Base-by-base conservation (phyloP, 2,113 vertebrate genomes). In the Phainopepla nitens region DNA sequence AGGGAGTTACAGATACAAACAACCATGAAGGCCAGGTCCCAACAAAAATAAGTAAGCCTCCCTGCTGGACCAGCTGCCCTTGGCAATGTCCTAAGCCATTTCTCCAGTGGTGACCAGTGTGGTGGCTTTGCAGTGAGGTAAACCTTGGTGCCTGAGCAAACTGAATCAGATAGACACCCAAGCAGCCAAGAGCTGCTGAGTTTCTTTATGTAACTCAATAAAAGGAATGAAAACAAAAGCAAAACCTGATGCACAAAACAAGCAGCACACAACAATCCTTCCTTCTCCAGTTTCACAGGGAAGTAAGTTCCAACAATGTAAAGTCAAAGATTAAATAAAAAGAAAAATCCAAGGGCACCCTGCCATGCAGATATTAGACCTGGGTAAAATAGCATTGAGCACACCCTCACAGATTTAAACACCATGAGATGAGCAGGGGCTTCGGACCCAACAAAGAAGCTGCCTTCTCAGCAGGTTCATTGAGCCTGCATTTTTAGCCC, bases 281-380 rank as follows among this genome's bases (percentile, higher is more conserved):
- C 39, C 75, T 87, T 91, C 94, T 96, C 62, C 0, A 0, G 50
- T 94, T 94, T 94, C 95, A 93, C 9, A 33, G 69, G 53, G 58
- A 90, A 94, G 70, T 87, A 93, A 94, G 95, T 95, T 86, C 64
- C 85, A 95, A 54, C 89, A 84, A 29, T 64, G 35, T 72, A 47
- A 95, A 94, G 11, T 68, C 81, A 85, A 94, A 90, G 50, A 94
- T 84, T 91, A 91, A 96, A 93, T 73, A 87, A 83, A 88, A 91
- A 58, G 28, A 89, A 90, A 82, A 94, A 78, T 50, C 35, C 44
- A 76, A 66, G 41, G 84, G 82, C 91, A 93, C 4, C 3, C 28
- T 93, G 82, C 75, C 84, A 70, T 79, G 75, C 50, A 39, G 89
- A 7, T 49, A 64, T 92, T 62, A 94, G 57, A 76, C 39, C 65